Base-by-base conservation (phyloP, 2,113 vertebrate genomes). In the Mastomys natalensis region DNA sequence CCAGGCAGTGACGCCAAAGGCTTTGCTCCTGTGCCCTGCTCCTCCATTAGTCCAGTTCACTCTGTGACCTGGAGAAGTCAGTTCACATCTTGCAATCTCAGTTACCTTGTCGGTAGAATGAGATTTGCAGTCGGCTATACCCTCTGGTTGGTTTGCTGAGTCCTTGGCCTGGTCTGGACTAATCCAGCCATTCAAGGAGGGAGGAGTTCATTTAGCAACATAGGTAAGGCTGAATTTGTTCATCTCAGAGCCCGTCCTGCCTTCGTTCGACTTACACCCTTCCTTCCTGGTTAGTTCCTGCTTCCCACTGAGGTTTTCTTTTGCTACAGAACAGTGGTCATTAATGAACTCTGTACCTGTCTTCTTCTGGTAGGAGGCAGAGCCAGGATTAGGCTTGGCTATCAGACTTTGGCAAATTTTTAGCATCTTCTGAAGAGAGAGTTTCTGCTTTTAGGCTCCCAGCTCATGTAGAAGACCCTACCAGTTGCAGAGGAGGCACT, bases 51-150 rank as follows among this genome's bases (percentile, higher is more conserved):
- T 78, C 81, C 70, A 76, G 66, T 51, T 87, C 34, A 43, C 51
- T 77, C 7, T 68, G 55, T 90, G 24, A 89, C 37, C 24, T 95
- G 66, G 58, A 60, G 34, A 80, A 77, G 70, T 92, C 72, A 26
- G 22, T 76, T 58, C 15, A 51, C 2, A 6, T 31, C 76, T 58
- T 88, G 26, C 45, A 95, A n/a, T 58, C 90, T 89, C 21, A 19
- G 91, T 95, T 91, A 95, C 90, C 43, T 40, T 70, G 76, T 80
- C 34, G 93, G 64, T 96, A 55, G 76, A 76, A 58, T 72, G 93
- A 68, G 8, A 13, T 3, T 45, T 48, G 19, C 34, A 12, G 60
- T 26, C 62, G 77, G 45, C 37, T 19, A 3, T 4, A 80, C 16
- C 51, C 26, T 90, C 31, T 48, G 73, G 62, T 12, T 95, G 10